phyloP scores from a whole-genome alignment of 2,888 invertebrate species.

The Tolmerus cingulatus region DNA sequence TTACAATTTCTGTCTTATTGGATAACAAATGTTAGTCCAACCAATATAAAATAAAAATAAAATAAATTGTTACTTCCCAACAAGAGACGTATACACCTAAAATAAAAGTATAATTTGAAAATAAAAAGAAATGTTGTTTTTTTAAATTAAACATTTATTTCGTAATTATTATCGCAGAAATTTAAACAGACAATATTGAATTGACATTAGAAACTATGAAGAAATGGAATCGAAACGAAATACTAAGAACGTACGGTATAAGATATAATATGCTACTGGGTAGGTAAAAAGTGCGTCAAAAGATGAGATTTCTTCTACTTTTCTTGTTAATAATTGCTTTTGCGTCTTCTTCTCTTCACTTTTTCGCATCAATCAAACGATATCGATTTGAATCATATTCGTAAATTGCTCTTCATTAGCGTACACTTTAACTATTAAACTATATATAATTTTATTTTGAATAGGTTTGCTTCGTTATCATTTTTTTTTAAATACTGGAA shows the following conservation, averaged over 20 bases:
- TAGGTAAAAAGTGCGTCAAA: constrained; percentile 30
- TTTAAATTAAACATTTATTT: constrained; percentile 18
- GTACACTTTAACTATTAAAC: constrained; percentile 14
- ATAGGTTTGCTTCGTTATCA: constrained; percentile 15
- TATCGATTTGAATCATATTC: not conserved
- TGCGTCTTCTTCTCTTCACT: not conserved
- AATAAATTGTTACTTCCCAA: not conserved
- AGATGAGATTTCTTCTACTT: constrained; percentile 6
- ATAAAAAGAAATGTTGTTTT: not conserved
- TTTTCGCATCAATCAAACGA: not conserved
- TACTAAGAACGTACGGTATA: not conserved
- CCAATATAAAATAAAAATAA: not conserved
- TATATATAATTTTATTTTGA: constrained; percentile 34
- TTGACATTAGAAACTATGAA: not conserved
- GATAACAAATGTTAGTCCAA: not conserved
- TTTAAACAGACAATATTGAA: constrained; percentile 31
- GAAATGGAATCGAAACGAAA: constrained; percentile 3
- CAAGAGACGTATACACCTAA: not conserved
- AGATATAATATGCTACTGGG: not conserved
- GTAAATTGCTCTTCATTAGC: not conserved
- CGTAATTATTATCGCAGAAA: constrained; percentile 30
- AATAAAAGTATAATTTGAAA: not conserved
- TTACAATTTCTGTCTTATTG: too few relatives aligned
- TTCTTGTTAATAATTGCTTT: constrained; percentile 1
- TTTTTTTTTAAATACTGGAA: constrained; percentile 33